These are phyloP conservation scores for Heliangelus exortis DNA, from an alignment of 2,797 vertebrate species.

Conservation along the genomic window DNA sequence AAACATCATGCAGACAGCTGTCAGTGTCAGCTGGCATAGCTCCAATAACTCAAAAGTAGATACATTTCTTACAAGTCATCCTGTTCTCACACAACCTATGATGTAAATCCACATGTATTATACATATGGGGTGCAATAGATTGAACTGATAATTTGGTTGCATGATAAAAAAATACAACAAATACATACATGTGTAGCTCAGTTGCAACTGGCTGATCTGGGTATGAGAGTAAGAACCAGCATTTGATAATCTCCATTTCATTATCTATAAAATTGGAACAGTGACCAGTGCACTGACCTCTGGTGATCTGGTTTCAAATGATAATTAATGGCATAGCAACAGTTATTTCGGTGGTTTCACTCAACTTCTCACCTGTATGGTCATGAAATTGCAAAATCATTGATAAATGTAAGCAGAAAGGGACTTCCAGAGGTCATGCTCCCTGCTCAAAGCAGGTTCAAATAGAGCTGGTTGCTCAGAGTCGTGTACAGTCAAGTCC, in stretches of 20 bases:
- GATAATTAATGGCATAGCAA: background rate
- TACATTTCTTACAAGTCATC: background rate
- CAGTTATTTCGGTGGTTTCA: background rate
- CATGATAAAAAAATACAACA: background rate
- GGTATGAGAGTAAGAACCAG: background rate
- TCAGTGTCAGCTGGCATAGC: conserved; percentile 25
- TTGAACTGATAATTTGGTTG: background rate
- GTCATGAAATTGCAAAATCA: background rate
- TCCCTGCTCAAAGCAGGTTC: background rate
- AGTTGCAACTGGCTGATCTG: background rate
- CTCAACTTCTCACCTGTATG: background rate
- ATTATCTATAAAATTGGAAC: background rate
- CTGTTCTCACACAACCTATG: background rate
- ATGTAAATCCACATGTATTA: background rate
- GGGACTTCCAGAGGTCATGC: background rate
- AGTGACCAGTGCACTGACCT: background rate
- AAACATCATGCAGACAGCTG: conserved; percentile 29
- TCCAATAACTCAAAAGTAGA: conserved; percentile 11
- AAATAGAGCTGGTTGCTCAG: background rate
- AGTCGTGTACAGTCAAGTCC: background rate
- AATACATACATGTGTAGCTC: background rate
- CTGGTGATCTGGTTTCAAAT: background rate
- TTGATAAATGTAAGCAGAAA: background rate
- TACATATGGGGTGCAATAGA: background rate
- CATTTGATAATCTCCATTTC: background rate